These are phyloP conservation scores for Lates japonicus DNA, from an alignment of 2,797 vertebrate genomes.

Conservation along the genomic window DNA sequence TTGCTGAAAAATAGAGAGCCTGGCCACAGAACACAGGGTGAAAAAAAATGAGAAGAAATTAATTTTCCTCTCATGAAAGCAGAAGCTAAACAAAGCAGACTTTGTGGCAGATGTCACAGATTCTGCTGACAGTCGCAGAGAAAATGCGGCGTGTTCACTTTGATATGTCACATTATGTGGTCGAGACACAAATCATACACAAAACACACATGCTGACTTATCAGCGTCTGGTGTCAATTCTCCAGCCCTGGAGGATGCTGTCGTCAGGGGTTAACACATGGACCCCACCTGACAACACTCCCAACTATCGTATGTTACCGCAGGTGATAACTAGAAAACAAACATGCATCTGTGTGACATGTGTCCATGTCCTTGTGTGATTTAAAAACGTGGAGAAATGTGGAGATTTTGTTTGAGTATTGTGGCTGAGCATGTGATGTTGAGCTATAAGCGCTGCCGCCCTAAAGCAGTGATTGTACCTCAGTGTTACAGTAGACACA, in stretches of 20 bases:
- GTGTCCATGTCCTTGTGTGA: background rate
- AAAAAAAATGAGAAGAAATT: constrained; percentile 26
- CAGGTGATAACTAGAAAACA: constrained; percentile 53
- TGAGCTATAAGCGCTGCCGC: background rate
- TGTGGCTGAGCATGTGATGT: background rate
- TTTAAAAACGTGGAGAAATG: constrained; percentile 4
- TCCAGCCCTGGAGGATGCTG: background rate
- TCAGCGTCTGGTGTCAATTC: constrained; percentile 14
- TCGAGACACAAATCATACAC: background rate
- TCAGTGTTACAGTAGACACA: background rate
- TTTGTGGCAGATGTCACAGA: constrained; percentile 3
- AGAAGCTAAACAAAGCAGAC: constrained; percentile 37
- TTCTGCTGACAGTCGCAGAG: constrained; percentile 26
- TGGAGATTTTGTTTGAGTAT: constrained; percentile 5
- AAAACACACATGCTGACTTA: constrained; percentile 15
- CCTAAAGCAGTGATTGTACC: background rate
- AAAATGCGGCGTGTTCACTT: constrained; percentile 11
- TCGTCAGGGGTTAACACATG: constrained; percentile 41
- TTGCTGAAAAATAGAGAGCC: constrained; percentile 23
- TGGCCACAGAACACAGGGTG: constrained; percentile 39
- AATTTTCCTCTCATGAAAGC: constrained; percentile 35
- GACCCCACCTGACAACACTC: constrained; percentile 57
- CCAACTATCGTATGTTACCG: constrained; percentile 1
- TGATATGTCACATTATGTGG: background rate
- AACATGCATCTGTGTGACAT: constrained; percentile 48